These are phyloP conservation scores for Drosophila sproati DNA, from an alignment of 1,140 invertebrate genomes.

Conservation along the genomic window DNA sequence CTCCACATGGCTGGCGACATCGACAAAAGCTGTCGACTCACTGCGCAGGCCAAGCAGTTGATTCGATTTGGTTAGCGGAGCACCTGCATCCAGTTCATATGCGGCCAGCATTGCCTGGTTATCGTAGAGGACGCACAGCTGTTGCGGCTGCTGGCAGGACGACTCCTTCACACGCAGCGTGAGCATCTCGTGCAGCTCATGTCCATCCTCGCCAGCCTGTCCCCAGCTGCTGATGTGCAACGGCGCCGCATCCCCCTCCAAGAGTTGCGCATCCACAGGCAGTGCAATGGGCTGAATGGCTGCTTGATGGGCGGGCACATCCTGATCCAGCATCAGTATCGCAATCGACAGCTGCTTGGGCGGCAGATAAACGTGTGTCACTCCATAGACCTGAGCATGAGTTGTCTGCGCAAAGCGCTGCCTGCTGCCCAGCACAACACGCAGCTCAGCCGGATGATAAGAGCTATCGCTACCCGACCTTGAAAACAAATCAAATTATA, in stretches of 20 bases:
- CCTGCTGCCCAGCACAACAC: slow-evolving; percentile 61
- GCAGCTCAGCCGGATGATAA: slow-evolving; percentile 77
- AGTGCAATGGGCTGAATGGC: slow-evolving; percentile 57
- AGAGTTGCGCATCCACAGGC: background rate
- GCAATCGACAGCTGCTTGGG: slow-evolving; percentile 63
- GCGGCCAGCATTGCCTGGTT: background rate
- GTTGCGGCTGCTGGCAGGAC: slow-evolving; percentile 18
- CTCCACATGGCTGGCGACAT: slow-evolving; percentile 68
- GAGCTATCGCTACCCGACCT: slow-evolving; percentile 29
- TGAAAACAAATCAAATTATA: background rate
- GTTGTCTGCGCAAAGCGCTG: slow-evolving; percentile 64
- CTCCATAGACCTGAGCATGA: slow-evolving; percentile 45
- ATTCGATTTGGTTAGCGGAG: slow-evolving; percentile 54
- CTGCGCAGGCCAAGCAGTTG: slow-evolving; percentile 42
- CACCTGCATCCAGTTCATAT: slow-evolving; percentile 56
- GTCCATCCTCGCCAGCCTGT: slow-evolving; percentile 12
- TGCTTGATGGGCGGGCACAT: slow-evolving; percentile 53
- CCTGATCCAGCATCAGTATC: slow-evolving; percentile 72
- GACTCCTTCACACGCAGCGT: slow-evolving; percentile 33
- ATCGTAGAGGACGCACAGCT: slow-evolving; percentile 4
- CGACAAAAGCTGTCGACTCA: slow-evolving; percentile 41
- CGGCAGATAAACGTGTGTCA: slow-evolving; percentile 66
- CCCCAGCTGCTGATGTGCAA: slow-evolving; percentile 60
- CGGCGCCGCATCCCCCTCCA: background rate
- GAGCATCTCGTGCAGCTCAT: slow-evolving; percentile 56